Evolutionary conservation across 2,113 vertebrate genomes (phyloP).

Genomic region (Dryoscopus gambensis): DNA sequence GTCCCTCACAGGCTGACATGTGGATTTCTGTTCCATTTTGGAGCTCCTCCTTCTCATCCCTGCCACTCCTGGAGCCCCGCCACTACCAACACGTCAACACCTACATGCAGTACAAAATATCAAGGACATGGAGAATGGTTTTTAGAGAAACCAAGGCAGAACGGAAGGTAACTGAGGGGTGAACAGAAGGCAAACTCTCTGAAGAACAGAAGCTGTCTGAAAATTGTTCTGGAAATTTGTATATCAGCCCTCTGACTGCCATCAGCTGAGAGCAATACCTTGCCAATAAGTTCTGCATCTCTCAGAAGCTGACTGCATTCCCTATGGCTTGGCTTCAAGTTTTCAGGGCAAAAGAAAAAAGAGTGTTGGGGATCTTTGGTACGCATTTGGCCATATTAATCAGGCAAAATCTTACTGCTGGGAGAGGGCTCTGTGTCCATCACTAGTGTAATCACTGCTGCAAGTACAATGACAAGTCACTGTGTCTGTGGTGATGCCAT

Average conservation of each 20-base stretch:
- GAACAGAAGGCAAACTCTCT: neutral
- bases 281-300: neutral
- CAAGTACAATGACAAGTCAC: neutral
- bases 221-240: neutral
- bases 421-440: neutral
- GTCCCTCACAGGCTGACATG: neutral
- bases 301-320: neutral
- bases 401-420: neutral
- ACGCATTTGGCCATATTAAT: neutral
- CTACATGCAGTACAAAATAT: neutral
- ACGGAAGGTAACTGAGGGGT: neutral
- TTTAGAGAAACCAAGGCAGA: neutral
- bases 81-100: neutral
- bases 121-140: neutral
- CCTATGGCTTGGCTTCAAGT: neutral
- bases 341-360: neutral
- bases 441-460: neutral
- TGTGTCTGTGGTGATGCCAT: fast-evolving
- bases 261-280: neutral
- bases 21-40: neutral
- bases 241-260: neutral
- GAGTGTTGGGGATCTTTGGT: neutral
- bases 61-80: neutral
- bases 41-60: neutral
- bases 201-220: neutral